Evolutionary conservation across 2,797 vertebrate species (phyloP).

Genomic region (Prunella strophiata): DNA sequence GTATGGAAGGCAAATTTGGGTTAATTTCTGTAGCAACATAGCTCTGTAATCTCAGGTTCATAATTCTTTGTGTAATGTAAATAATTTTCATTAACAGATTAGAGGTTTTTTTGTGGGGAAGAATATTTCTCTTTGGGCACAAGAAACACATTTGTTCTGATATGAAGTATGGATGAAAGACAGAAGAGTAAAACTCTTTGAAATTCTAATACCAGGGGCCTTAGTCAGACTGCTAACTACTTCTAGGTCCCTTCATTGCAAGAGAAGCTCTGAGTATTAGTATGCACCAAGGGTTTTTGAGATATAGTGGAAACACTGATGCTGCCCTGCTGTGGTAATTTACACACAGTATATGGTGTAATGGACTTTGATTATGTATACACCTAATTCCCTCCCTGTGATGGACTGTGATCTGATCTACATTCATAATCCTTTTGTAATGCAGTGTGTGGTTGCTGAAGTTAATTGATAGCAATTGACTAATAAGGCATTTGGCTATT

Average conservation of each 20-base stretch:
- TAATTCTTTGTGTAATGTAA: neutral
- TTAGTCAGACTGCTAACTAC: neutral
- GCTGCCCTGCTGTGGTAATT: conserved; percentile 41
- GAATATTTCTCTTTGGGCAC: neutral
- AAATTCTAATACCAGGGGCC: neutral
- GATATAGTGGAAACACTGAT: neutral
- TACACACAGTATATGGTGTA: conserved; percentile 22
- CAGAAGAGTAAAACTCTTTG: neutral
- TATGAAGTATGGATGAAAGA: neutral
- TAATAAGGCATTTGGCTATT: neutral
- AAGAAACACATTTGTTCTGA: neutral
- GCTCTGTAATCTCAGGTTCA: neutral
- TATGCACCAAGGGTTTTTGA: conserved; percentile 2
- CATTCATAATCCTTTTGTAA: conserved; percentile 63
- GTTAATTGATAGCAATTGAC: conserved; percentile 58
- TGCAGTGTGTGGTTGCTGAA: conserved; percentile 29
- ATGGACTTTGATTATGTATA: conserved; percentile 55
- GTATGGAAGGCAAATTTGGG: neutral
- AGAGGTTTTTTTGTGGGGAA: neutral
- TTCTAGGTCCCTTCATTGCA: neutral
- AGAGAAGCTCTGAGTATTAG: neutral
- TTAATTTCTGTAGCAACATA: neutral
- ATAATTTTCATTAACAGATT: neutral
- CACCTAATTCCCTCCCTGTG: conserved; percentile 39
- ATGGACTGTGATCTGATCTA: conserved; percentile 58